These are phyloP conservation scores for Machaerirhynchus nigripectus DNA, from an alignment of 2,113 vertebrate species.

Conservation along the genomic window DNA sequence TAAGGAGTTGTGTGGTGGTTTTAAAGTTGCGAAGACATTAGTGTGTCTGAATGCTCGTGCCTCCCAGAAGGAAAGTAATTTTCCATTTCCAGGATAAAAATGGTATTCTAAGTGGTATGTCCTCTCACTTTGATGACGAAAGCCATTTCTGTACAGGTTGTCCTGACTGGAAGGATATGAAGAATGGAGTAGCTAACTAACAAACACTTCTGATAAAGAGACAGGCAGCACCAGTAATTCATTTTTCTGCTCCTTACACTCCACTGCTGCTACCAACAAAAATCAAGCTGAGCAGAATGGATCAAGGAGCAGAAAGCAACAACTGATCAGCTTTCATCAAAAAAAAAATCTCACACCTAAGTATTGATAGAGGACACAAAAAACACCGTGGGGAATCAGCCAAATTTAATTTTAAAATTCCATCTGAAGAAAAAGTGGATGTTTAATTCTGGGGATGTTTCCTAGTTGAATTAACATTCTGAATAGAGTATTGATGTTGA, in stretches of 20 bases:
- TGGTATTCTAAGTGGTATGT: not conserved
- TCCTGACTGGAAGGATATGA: not conserved
- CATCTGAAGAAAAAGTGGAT: not conserved
- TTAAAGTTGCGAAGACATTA: not conserved
- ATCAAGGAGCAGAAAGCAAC: not conserved
- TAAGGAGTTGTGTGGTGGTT: not conserved
- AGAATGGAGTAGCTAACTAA: not conserved
- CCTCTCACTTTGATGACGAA: not conserved
- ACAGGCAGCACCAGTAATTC: not conserved
- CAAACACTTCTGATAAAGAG: not conserved
- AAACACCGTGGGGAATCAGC: not conserved
- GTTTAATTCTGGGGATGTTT: not conserved
- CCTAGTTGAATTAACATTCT: not conserved
- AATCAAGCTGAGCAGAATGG: not conserved
- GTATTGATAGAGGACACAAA: not conserved
- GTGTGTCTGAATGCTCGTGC: not conserved
- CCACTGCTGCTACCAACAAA: not conserved
- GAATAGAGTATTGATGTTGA: not conserved
- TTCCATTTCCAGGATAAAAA: slow-evolving; percentile 18
- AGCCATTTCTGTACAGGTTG: not conserved
- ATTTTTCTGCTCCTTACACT: not conserved
- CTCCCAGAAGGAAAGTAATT: not conserved
- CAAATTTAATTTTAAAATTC: not conserved
- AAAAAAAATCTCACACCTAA: not conserved
- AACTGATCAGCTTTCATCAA: not conserved